Percentiles rank a stretch among this genome's conserved stretches.
Evolutionary conservation across 2,113 vertebrate species (phyloP).

Genomic region (Anthoscopus minutus): DNA sequence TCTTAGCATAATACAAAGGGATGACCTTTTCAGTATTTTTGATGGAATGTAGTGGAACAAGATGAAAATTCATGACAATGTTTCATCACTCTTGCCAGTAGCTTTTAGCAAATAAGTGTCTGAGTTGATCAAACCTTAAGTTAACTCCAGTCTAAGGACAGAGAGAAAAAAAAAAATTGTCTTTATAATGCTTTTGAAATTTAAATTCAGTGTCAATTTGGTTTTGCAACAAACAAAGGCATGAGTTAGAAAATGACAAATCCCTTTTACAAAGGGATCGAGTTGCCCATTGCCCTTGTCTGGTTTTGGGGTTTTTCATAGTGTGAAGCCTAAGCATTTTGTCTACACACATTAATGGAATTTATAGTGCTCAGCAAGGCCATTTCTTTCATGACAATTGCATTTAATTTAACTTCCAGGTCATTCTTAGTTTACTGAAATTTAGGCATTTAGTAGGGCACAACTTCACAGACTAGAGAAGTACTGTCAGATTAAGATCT

Average conservation of each 20-base stretch:
- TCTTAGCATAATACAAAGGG: not conserved
- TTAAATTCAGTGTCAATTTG: not conserved
- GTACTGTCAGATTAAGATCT: not conserved
- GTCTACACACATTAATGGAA: not conserved
- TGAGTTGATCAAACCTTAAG: not conserved
- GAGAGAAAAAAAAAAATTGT: not conserved
- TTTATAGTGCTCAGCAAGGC: not conserved
- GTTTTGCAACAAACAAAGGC: not conserved
- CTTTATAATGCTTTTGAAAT: not conserved
- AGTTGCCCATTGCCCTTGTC: not conserved
- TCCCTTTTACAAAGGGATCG: not conserved
- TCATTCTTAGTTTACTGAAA: not conserved
- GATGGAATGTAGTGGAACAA: not conserved
- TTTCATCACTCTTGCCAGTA: not conserved
- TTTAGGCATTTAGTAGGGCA: not conserved
- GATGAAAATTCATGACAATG: not conserved
- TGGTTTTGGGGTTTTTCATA: not conserved
- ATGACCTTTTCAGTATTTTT: not conserved
- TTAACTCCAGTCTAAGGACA: not conserved
- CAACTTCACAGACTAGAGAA: not conserved
- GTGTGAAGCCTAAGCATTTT: not conserved
- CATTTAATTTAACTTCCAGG: not conserved
- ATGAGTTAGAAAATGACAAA: not conserved
- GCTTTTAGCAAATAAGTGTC: not conserved
- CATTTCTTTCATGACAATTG: not conserved